Evolutionary conservation across 2,797 vertebrate species (phyloP).

Genomic region (Bufotes viridis): DNA sequence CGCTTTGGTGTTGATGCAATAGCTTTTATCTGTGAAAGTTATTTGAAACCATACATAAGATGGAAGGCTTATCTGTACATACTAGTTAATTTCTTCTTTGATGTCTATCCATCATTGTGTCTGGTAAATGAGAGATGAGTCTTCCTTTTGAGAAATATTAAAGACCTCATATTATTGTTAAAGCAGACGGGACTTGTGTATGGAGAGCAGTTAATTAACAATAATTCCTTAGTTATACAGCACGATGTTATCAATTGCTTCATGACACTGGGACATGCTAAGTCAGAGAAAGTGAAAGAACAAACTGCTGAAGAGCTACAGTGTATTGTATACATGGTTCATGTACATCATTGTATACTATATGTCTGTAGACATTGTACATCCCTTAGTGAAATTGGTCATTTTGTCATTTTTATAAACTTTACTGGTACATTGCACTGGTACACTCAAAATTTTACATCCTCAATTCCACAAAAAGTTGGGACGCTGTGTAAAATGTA

Average conservation of each 20-base stretch:
- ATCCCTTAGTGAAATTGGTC: background rate
- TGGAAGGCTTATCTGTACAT: background rate
- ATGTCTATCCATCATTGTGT: background rate
- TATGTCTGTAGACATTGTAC: background rate
- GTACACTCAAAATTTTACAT: too few species aligned
- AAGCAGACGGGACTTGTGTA: slow-evolving; percentile 80
- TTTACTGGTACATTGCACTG: background rate
- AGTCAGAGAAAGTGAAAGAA: background rate
- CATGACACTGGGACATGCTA: slow-evolving; percentile 67
- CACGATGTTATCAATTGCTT: slow-evolving; percentile 72
- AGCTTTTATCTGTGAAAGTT: background rate
- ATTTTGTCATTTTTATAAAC: background rate
- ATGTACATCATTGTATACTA: background rate
- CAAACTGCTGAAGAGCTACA: background rate
- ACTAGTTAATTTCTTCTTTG: background rate
- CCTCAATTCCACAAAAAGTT: too few species aligned
- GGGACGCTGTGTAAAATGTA: too few species aligned
- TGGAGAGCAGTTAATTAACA: slow-evolving; percentile 87
- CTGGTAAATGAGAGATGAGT: slow-evolving; percentile 8
- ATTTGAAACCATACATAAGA: background rate
- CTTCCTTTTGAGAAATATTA: slow-evolving; percentile 61
- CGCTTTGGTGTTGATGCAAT: background rate
- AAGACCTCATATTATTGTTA: slow-evolving; percentile 88
- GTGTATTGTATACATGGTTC: background rate
- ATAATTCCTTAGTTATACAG: slow-evolving; percentile 87